These are phyloP conservation scores for Neomonachus schauinslandi DNA, from an alignment of 2,113 vertebrate genomes.

Conservation along the genomic window DNA sequence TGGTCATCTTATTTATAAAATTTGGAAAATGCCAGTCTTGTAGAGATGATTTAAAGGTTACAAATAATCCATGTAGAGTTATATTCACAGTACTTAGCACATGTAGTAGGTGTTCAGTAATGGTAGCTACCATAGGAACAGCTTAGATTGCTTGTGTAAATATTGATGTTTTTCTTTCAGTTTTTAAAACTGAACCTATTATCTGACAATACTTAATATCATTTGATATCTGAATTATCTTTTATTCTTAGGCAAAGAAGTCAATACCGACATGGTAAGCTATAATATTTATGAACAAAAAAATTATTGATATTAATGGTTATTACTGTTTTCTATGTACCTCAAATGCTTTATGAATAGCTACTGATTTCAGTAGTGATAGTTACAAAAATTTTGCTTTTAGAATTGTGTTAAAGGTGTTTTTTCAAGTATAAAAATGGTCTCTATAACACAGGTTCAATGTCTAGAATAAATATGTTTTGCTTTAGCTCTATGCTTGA, in stretches of 20 bases:
- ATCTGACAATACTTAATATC: neutral
- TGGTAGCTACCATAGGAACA: neutral
- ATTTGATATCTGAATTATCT: constrained; percentile 53
- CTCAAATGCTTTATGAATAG: neutral
- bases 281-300: neutral
- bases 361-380: neutral
- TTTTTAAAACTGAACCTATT: neutral
- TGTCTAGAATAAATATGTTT: neutral
- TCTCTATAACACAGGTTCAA: neutral
- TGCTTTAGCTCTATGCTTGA: constrained; percentile 19
- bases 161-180: neutral
- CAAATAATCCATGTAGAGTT: neutral
- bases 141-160: neutral
- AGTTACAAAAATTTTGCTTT: constrained; percentile 3
- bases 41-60: neutral
- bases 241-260: constrained; percentile 48
- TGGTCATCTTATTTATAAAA: neutral
- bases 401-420: constrained; percentile 1
- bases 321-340: neutral
- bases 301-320: neutral
- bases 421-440: constrained; percentile 23
- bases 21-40: neutral
- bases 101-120: neutral
- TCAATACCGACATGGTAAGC: constrained; percentile 20
- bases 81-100: neutral